Evolutionary conservation across 1,140 invertebrate species (phyloP).

Genomic region (Trichomalopsis sarcophagae): DNA sequence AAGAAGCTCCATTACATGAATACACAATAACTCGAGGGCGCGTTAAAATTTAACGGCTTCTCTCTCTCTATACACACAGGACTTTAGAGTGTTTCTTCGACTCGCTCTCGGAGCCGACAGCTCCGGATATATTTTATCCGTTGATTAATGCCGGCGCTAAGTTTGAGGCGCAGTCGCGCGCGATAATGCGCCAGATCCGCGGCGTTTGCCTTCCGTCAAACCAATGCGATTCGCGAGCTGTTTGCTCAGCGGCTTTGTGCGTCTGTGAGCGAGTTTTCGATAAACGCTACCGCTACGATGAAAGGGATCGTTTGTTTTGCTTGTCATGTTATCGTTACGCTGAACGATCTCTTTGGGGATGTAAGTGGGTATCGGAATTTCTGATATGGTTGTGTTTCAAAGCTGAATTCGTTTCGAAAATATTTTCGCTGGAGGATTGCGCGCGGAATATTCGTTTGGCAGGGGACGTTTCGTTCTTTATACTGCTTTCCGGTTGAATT

Average conservation of each 20-base stretch:
- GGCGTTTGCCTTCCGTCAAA: neutral
- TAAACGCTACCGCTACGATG: neutral
- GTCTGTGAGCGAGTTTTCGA: neutral
- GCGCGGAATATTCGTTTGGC: too few species aligned
- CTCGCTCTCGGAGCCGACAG: neutral
- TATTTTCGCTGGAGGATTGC: too few species aligned
- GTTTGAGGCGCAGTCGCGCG: neutral
- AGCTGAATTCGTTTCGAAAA: too few species aligned
- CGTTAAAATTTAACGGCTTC: conserved; percentile 9
- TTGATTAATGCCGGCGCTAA: neutral
- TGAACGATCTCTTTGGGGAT: too few species aligned
- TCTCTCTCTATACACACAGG: neutral
- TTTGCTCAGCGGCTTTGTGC: neutral
- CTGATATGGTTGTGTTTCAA: too few species aligned
- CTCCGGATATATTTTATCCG: neutral
- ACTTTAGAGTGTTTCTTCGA: neutral
- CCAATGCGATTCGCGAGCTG: neutral
- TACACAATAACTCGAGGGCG: conserved; percentile 15
- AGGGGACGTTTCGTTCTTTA: too few species aligned
- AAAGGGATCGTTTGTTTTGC: too few species aligned
- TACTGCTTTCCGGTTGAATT: too few species aligned
- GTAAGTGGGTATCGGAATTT: too few species aligned
- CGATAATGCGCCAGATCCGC: neutral
- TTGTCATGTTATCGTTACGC: too few species aligned
- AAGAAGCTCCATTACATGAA: conserved; percentile 50